phyloP scores from a whole-genome alignment of 2,797 vertebrate genomes.

The Characodon lateralis region DNA sequence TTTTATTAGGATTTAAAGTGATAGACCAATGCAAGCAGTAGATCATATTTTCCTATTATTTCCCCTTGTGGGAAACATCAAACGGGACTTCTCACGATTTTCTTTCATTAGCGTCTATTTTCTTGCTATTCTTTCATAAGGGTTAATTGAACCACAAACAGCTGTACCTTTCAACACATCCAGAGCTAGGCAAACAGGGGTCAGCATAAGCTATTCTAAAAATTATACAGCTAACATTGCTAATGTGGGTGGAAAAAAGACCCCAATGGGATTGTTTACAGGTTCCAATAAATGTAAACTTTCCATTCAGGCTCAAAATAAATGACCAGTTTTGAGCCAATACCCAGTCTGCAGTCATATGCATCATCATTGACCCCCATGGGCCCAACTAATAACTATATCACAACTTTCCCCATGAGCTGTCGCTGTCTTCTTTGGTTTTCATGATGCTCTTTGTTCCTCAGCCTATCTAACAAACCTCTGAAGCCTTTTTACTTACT shows the following conservation, averaged over 20 bases:
- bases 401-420: no score
- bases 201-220: no score
- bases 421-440: not conserved
- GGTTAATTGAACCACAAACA: no score
- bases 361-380: not conserved
- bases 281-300: not conserved
- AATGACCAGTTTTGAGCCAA: not conserved
- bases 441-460: not conserved
- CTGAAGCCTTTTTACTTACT: not conserved
- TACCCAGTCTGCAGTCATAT: not conserved
- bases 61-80: no score
- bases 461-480: not conserved
- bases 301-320: not conserved
- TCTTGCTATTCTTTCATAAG: no score
- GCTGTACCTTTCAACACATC: no score
- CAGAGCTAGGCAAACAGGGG: no score
- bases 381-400: not conserved
- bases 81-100: no score
- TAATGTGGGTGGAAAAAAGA: no score
- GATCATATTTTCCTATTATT: not conserved
- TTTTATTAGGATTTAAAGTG: not conserved
- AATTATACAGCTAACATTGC: no score
- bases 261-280: not conserved
- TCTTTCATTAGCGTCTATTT: no score
- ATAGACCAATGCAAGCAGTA: not conserved